Conservation (phyloP, 1,140 invertebrate genomes). For the Bombus terrestris region DNA sequence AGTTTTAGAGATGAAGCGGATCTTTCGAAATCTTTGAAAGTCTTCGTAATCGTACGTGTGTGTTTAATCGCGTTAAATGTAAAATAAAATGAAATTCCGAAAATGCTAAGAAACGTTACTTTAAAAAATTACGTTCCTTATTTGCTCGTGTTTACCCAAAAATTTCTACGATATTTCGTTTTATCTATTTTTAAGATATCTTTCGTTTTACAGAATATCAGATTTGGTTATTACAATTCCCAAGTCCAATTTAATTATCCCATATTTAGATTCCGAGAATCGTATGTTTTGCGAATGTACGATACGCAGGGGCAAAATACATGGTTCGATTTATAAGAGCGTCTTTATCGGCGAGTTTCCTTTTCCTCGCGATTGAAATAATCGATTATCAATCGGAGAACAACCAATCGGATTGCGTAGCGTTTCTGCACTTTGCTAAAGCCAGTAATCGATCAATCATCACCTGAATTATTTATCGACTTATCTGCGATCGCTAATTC, state of each 20-base stretch:
- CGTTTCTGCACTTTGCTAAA: not conserved
- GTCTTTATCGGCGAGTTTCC: not conserved
- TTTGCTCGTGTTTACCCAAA: not conserved
- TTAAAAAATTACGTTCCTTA: no score
- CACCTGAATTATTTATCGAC: not conserved
- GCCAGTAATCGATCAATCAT: conserved; percentile 7
- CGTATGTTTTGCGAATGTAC: conserved; percentile 9
- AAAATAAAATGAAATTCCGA: no score
- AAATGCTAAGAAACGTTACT: no score
- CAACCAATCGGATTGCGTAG: not conserved
- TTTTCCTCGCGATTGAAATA: conserved; percentile 11
- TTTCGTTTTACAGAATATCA: not conserved
- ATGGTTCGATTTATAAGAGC: not conserved
- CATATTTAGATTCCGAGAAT: not conserved
- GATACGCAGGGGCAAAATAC: not conserved
- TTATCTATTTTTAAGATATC: not conserved
- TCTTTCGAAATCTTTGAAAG: no score
- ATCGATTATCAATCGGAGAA: conserved; percentile 5
- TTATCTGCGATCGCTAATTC: conserved; percentile 7
- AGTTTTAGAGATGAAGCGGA: no score
- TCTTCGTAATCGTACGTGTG: no score
- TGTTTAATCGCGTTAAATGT: no score
- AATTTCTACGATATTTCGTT: not conserved
- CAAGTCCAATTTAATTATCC: not conserved
- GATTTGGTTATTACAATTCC: not conserved